phyloP scores from a whole-genome alignment of 1,140 invertebrate genomes.

The Ostrea edulis region DNA sequence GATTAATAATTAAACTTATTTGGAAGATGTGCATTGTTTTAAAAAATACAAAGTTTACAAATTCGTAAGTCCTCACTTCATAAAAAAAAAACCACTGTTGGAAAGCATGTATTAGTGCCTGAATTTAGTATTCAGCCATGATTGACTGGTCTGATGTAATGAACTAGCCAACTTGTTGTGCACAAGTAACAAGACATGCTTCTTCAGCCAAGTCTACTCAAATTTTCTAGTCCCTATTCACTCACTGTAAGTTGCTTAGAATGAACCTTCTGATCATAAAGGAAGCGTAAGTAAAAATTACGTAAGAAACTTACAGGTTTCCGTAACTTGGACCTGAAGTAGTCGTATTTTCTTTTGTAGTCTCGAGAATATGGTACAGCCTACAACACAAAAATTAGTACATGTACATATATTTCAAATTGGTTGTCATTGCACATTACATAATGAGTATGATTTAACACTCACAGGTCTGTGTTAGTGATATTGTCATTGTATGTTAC shows the following conservation, averaged over 20 bases:
- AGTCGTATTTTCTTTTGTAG: conserved; percentile 99
- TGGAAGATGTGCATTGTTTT: neutral
- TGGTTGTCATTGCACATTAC: too few species aligned
- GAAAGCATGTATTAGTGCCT: neutral
- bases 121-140: neutral
- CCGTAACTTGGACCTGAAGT: conserved; percentile 95
- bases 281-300: neutral
- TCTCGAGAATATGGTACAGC: conserved; percentile 98
- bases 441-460: too few species aligned
- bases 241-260: too few species aligned
- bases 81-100: neutral
- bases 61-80: neutral
- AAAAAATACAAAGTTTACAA: neutral
- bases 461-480: too few species aligned
- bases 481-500: too few species aligned
- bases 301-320: conserved; percentile 90
- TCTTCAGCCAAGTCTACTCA: neutral
- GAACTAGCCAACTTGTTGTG: neutral
- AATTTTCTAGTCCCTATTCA: too few species aligned
- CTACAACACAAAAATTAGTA: conserved; percentile 76
- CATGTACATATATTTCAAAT: too few species aligned
- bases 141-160: neutral
- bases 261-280: too few species aligned
- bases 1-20: neutral
- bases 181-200: neutral